Conservation (phyloP, 2,888 invertebrate species). For the Auanema freiburgensis region DNA sequence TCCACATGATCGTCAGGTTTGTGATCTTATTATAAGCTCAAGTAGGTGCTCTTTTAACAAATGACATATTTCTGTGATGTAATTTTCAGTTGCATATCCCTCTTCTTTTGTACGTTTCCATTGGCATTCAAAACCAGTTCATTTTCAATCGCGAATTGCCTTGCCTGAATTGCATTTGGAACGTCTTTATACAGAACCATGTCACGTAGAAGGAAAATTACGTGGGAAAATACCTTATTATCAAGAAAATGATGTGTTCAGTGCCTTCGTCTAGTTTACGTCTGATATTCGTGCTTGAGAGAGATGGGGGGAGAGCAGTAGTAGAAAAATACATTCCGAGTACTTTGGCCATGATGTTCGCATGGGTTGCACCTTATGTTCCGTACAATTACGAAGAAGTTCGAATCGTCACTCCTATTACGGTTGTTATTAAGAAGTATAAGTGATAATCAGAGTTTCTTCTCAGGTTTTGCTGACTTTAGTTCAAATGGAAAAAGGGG, state of each 20-base stretch:
- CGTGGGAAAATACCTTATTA: slow-evolving; percentile 25
- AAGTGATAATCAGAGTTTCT: not conserved
- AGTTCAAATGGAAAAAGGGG: slow-evolving; percentile 63
- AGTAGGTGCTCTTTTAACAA: slow-evolving; percentile 31
- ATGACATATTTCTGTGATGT: not conserved
- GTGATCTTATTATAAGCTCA: slow-evolving; percentile 55
- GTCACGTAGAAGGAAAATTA: slow-evolving; percentile 54
- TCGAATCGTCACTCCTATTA: slow-evolving; percentile 63
- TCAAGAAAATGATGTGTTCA: slow-evolving; percentile 22
- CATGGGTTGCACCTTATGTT: slow-evolving; percentile 60
- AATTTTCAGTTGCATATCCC: slow-evolving; percentile 58
- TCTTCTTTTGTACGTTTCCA: slow-evolving; percentile 51
- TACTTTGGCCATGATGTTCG: slow-evolving; percentile 59
- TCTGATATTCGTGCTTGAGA: slow-evolving; percentile 51
- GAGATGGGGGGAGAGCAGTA: slow-evolving; percentile 58
- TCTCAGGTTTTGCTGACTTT: slow-evolving; percentile 58
- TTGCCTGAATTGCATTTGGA: slow-evolving; percentile 58
- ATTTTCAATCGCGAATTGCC: slow-evolving; percentile 41
- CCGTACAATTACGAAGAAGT: slow-evolving; percentile 64
- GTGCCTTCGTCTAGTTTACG: slow-evolving; percentile 60
- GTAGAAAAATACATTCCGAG: slow-evolving; percentile 57
- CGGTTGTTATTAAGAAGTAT: slow-evolving; percentile 31
- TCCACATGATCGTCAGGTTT: slow-evolving; percentile 61
- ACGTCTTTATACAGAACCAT: slow-evolving; percentile 45
- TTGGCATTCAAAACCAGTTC: slow-evolving; percentile 52